Evolutionary conservation across 2,797 vertebrate species (phyloP).

Genomic region (Esox masquinongy): DNA sequence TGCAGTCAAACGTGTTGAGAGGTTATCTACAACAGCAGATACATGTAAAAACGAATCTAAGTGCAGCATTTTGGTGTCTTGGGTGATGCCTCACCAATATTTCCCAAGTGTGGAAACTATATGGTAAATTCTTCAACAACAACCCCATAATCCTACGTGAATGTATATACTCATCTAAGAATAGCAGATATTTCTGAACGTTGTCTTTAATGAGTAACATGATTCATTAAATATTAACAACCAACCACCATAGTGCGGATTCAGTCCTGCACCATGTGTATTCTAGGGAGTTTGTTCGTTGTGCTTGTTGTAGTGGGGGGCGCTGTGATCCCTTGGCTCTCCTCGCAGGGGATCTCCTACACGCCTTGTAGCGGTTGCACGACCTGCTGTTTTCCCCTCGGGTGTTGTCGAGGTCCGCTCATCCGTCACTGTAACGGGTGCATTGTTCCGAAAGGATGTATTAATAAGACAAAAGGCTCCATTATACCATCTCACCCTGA

Average conservation of each 20-base stretch:
- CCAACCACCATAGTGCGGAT: not conserved
- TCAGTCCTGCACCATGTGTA: slow-evolving; percentile 41
- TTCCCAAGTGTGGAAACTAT: not conserved
- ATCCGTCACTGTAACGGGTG: slow-evolving; percentile 71
- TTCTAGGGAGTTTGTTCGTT: slow-evolving; percentile 20
- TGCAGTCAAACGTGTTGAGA: not conserved
- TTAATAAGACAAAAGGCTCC: slow-evolving; percentile 81
- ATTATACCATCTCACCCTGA: slow-evolving; percentile 61
- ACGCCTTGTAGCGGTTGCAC: slow-evolving; percentile 50
- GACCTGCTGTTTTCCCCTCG: slow-evolving; percentile 51
- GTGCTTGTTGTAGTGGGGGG: slow-evolving; percentile 33
- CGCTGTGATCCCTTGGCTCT: slow-evolving; percentile 24
- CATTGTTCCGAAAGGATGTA: slow-evolving; percentile 77
- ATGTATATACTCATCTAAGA: not conserved
- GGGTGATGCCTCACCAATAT: not conserved
- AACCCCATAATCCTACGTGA: not conserved
- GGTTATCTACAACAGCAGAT: not conserved
- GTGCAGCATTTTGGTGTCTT: not conserved
- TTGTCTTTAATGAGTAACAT: slow-evolving; percentile 53
- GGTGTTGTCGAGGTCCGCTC: slow-evolving; percentile 70
- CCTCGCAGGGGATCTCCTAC: slow-evolving; percentile 14
- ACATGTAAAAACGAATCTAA: not conserved
- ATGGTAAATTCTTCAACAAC: not conserved
- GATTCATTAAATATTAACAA: slow-evolving; percentile 66
- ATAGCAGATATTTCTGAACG: slow-evolving; percentile 40